Conservation (phyloP, 2,888 invertebrate genomes). For the Mesorhabditis spiculigera region DNA sequence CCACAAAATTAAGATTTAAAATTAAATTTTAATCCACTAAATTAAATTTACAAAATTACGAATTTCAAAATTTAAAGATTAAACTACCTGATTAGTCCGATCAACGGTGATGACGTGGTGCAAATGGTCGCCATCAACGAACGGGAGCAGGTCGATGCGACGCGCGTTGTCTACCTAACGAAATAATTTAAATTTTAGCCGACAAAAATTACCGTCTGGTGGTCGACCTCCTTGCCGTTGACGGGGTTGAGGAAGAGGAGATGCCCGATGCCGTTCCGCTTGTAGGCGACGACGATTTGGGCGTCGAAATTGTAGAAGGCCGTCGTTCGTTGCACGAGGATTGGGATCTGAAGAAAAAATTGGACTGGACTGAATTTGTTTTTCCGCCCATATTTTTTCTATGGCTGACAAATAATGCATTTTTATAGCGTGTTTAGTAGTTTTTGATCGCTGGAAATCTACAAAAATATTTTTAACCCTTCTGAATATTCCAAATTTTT, state of each 20-base stretch:
- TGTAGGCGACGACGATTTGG: conserved; percentile 66
- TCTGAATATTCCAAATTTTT: no score
- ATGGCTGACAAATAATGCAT: no score
- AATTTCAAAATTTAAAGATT: conserved; percentile 7
- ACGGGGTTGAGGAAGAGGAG: conserved; percentile 84
- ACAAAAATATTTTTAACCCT: no score
- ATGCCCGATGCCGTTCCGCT: conserved; percentile 66
- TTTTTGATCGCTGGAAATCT: no score
- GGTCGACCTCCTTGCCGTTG: conserved; percentile 67
- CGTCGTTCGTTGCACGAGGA: conserved; percentile 80
- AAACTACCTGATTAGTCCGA: conserved; percentile 17
- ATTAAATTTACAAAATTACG: conserved; percentile 6
- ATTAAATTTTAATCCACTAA: background rate
- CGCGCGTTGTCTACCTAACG: background rate
- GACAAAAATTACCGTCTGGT: conserved; percentile 15
- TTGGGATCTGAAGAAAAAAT: conserved; percentile 65
- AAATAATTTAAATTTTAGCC: background rate
- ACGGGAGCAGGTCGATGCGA: conserved; percentile 44
- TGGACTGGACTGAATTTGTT: no score
- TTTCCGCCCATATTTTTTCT: no score
- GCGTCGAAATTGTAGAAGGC: conserved; percentile 83
- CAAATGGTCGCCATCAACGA: conserved; percentile 35
- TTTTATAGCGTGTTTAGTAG: no score
- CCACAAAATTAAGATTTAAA: background rate
- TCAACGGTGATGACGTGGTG: conserved; percentile 43